Base-by-base conservation (phyloP, 2,888 invertebrate genomes). In the Caenorhabditis parvicauda region DNA sequence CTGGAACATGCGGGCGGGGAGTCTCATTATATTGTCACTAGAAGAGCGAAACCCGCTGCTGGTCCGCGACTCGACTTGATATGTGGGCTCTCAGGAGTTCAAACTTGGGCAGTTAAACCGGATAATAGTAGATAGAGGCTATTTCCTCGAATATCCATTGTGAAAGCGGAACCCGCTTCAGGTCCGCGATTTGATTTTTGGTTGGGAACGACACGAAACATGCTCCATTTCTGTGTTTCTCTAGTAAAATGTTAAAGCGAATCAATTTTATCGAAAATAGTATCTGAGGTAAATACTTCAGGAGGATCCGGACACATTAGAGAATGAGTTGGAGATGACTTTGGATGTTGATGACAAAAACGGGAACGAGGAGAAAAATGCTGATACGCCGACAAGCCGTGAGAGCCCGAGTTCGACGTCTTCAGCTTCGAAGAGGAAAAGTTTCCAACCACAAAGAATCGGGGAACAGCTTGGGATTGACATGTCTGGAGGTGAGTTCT, bases 371-470 rank as follows among this genome's bases (percentile, higher is more conserved):
- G 39, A 29, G 21, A 28, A 22, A 7, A 39, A 60, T 28, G 38
- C 41, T 14, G 49, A 21, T 17, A 47, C 32, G 53, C 54, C 19
- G 14, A 9, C 19, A 19, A 63, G 60, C 25, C 24, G 47, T 2
- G 61, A 58, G 39, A 59, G 56, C 28, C 63, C 69, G 4, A 57
- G 48, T 22, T 57, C 59, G 17, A 62, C 56, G n/a, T 52, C 59
- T 25, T 59, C 69, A 19, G 60, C 64, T 1, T 66, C 66, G 39
- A 60, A 66, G 32, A 28, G 69, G 25, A 69, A 69, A 29, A 54
- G 64, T 37, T 64, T 62, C 42, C 28, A 28, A 19, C 68, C 68
- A 32, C 58, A 64, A 41, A 61, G 66, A 39, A 56, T 63, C 32
- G 56, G 56, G 14, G 63, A 63, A 27, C 50, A 58, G 29, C 27